Base-by-base conservation (phyloP, 2,113 vertebrate genomes). In the Monopterus albus region DNA sequence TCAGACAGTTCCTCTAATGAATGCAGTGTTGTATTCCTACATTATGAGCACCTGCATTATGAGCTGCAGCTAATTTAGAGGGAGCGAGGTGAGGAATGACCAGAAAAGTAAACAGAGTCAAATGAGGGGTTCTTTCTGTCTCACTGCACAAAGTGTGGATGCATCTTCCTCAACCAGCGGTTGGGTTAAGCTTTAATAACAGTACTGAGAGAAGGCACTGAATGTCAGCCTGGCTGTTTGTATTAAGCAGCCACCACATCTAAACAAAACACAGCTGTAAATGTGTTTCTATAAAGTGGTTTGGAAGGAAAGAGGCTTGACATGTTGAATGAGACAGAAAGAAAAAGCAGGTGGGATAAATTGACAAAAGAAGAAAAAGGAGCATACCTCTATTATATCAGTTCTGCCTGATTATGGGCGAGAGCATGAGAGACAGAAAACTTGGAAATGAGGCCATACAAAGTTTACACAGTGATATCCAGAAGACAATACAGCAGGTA, bases 1-100 rank as follows among this genome's bases (percentile, higher is more conserved):
- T 52, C 64, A 33, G 53, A 57, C 40, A 64, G 15, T 36, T 38
- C 26, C 46, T 69, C 29, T 73, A 78, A 83, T 75, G 55, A 78
- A 67, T 20, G 65, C 28, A 31, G n/a, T n/a, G n/a, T n/a, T n/a
- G n/a, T n/a, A n/a, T n/a, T n/a, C n/a, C n/a, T n/a, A n/a, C n/a
- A n/a, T n/a, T n/a, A n/a, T n/a, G n/a, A n/a, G n/a, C n/a, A n/a
- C n/a, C n/a, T n/a, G n/a, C n/a, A n/a, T n/a, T n/a, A n/a, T n/a
- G n/a, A 5, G 5, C 38, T 17, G 38, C 2, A 8, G 35, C 65
- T 65, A 39, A 9, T 21, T 17, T 26, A 35, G 20, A 39, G 21
- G 46, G 25, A 50, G 29, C 4, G 40, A 63, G 47, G 31, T 20
- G 59, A 61, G 25, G 29, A 35, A 46, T 0, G 29, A 65, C 25